Conservation (phyloP, 1,140 invertebrate genomes). For the Muscidifurax raptorellus region DNA sequence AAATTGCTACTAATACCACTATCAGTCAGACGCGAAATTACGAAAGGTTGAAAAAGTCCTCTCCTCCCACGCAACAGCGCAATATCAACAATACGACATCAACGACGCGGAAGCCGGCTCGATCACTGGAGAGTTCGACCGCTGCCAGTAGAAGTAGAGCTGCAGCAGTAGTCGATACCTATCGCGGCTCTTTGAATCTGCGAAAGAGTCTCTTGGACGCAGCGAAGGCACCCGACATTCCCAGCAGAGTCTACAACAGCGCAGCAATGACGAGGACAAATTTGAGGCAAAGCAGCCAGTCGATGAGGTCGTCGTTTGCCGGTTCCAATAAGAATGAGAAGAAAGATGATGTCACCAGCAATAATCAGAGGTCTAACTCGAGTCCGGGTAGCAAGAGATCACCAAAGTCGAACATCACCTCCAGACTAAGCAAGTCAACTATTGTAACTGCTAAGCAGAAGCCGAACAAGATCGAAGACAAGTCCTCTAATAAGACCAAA, state of each 20-base stretch:
- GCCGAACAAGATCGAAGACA: constrained; percentile 61
- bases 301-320: constrained; percentile 32
- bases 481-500: constrained; percentile 60
- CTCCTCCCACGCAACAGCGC: constrained; percentile 66
- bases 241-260: constrained; percentile 59
- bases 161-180: constrained; percentile 65
- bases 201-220: constrained; percentile 71
- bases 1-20: constrained; percentile 31
- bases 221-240: constrained; percentile 70
- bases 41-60: constrained; percentile 66
- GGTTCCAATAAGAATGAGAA: constrained; percentile 59
- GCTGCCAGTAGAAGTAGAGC: constrained; percentile 72
- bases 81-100: constrained; percentile 61
- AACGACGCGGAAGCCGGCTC: constrained; percentile 56
- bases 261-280: constrained; percentile 47
- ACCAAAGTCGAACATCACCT: constrained; percentile 65
- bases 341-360: constrained; percentile 56
- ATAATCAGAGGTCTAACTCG: constrained; percentile 61
- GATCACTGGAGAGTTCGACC: constrained; percentile 69
- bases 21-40: constrained; percentile 57
- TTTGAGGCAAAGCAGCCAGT: constrained; percentile 30
- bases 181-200: constrained; percentile 68
- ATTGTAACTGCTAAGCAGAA: constrained; percentile 50
- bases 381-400: constrained; percentile 68
- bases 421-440: constrained; percentile 56